Base-by-base conservation (phyloP, 37 sponge, comb jelly and placozoan species). In the Dysidea cf. avara region DNA sequence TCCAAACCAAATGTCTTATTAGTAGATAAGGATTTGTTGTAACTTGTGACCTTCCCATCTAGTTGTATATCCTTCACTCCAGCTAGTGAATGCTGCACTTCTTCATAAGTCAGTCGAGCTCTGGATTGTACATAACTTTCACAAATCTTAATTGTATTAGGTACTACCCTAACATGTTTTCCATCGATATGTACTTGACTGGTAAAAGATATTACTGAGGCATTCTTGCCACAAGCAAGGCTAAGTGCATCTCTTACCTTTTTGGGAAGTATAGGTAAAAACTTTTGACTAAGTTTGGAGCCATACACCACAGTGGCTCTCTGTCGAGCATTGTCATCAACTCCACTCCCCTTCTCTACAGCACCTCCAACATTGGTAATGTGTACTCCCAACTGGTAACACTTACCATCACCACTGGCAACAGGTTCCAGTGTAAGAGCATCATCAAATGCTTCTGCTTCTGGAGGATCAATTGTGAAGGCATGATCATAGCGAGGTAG, bases 401-500 rank as follows among this genome's bases (percentile, higher is more conserved):
- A n/a, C 37, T 29, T n/a, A 22, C 30, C 65, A 29, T 60, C 43
- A 3, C 2, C 40, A 0, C 16, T 16, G 7, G 29, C 26, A 17
- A 78, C 0, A 21, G 18, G 58, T 4, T 21, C 38, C n/a, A 83
- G 30, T 22, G 85, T 74, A 14, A 90, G 21, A 17, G 90, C 90
- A 90, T 90, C 85, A 65, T 90, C 90, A 36, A 84, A 67, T 17
- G 76, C 69, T 12, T 30, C 29, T 14, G 90, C 81, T 48, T 52
- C 72, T 46, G 63, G 53, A 39, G 90, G 90, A 53, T 90, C 90
- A 71, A 90, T 90, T 37, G 85, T 90, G 47, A 90, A 81, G 20
- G 76, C 84, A 32, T 55, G 77, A 54, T 68, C 43, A 21, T 76
- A 26, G 2, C 6, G 20, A 6, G 28, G 13, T n/a, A 43, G 30